phyloP scores from a whole-genome alignment of 2,113 vertebrate species.

The Gasterosteus aculeatus region DNA sequence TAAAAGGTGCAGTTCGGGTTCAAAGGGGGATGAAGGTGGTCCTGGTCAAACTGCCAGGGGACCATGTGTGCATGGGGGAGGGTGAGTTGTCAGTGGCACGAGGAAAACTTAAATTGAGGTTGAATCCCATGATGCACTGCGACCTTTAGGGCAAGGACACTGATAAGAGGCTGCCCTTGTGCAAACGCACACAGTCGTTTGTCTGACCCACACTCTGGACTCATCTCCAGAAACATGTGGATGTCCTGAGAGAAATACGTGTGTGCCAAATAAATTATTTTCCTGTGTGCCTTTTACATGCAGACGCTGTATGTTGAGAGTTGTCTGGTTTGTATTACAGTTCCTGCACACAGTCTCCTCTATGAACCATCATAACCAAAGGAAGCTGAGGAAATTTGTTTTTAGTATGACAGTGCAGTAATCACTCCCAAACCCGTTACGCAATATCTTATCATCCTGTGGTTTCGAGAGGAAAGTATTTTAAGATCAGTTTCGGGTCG shows the following conservation, averaged over 20 bases:
- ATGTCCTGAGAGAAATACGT: neutral
- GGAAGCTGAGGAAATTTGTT: neutral
- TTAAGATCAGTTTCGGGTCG: neutral
- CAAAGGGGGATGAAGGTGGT: neutral
- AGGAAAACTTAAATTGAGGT: constrained; percentile 25
- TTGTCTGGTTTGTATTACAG: constrained; percentile 15
- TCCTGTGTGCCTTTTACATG: neutral
- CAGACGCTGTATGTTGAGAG: neutral
- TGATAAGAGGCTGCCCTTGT: constrained; percentile 49
- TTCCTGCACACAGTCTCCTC: constrained; percentile 7
- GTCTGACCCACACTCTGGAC: neutral
- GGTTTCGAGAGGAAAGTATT: neutral
- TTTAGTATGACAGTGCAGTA: neutral
- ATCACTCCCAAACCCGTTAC: neutral
- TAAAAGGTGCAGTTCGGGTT: neutral
- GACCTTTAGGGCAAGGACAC: constrained; percentile 50
- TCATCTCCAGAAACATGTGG: neutral
- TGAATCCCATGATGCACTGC: constrained; percentile 29
- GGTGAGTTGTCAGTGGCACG: neutral
- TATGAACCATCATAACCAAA: neutral
- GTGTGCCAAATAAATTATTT: neutral
- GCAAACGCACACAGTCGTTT: constrained; percentile 17
- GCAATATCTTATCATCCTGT: neutral
- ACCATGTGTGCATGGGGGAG: neutral
- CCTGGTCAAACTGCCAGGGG: neutral